phyloP scores from a whole-genome alignment of 2,888 invertebrate genomes.

The Lomographa bimaculata region DNA sequence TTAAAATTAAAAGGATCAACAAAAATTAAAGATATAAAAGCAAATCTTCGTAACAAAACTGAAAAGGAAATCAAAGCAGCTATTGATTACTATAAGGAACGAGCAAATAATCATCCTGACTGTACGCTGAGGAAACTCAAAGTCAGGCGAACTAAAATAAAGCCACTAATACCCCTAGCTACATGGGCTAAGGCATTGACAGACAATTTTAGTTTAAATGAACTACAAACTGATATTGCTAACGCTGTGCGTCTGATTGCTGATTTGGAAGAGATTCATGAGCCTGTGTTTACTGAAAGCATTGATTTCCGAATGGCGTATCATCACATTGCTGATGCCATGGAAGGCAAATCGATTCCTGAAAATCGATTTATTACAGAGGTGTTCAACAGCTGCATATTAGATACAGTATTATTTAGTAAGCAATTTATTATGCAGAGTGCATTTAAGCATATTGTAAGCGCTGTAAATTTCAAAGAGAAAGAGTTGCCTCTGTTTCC shows the following conservation, averaged over 20 bases:
- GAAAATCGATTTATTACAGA: constrained; percentile 41
- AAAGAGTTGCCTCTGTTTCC: constrained; percentile 42
- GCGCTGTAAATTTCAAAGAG: constrained; percentile 45
- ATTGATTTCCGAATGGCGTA: constrained; percentile 64
- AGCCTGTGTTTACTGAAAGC: constrained; percentile 41
- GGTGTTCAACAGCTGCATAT: constrained; percentile 57
- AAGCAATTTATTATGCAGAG: constrained; percentile 52
- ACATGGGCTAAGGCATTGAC: constrained; percentile 61
- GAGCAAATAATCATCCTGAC: constrained; percentile 36
- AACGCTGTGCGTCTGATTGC: constrained; percentile 64
- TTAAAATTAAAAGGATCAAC: constrained; percentile 47
- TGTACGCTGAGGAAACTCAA: constrained; percentile 23
- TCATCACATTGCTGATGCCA: constrained; percentile 61
- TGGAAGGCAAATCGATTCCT: constrained; percentile 62
- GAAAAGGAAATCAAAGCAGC: constrained; percentile 47
- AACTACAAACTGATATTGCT: constrained; percentile 59
- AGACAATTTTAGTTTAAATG: constrained; percentile 46
- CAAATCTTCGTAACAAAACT: constrained; percentile 46
- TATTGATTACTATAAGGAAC: constrained; percentile 48
- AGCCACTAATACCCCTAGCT: constrained; percentile 48
- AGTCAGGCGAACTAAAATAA: constrained; percentile 15
- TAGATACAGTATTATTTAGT: constrained; percentile 60
- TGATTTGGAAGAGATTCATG: constrained; percentile 61
- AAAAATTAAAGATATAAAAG: constrained; percentile 42
- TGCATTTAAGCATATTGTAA: constrained; percentile 42